These are phyloP conservation scores for Cotesia chilonis DNA, from an alignment of 1,140 invertebrate species.

Conservation along the genomic window DNA sequence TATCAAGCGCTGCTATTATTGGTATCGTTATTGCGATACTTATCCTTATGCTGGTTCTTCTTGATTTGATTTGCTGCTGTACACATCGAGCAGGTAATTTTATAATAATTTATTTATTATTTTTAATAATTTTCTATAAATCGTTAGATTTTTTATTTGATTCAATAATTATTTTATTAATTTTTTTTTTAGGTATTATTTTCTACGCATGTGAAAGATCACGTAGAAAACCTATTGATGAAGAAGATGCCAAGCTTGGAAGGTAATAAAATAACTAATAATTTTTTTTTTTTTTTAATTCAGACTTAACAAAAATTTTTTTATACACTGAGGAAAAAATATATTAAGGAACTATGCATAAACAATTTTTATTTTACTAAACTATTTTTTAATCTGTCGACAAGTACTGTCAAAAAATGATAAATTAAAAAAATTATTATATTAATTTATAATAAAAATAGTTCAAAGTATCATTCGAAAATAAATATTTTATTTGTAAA, in stretches of 20 bases:
- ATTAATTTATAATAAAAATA: too few species aligned
- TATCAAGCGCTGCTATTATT: conserved; percentile 80
- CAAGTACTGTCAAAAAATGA: too few species aligned
- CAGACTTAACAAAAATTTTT: conserved; percentile 7
- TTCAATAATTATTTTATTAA: background rate
- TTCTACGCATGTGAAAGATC: conserved; percentile 75
- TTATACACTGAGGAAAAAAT: conserved; percentile 10
- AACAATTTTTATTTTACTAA: background rate
- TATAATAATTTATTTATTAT: conserved; percentile 21
- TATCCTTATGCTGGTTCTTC: conserved; percentile 77
- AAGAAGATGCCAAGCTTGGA: conserved; percentile 82
- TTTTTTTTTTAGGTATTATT: conserved; percentile 71
- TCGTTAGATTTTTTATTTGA: background rate
- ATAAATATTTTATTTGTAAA: too few species aligned
- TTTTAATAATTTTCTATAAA: background rate
- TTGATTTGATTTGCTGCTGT: conserved; percentile 81
- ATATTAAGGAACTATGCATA: background rate
- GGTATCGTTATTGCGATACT: conserved; percentile 79
- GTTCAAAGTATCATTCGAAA: too few species aligned
- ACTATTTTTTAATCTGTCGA: background rate
- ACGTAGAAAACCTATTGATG: conserved; percentile 73
- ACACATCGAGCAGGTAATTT: conserved; percentile 66
- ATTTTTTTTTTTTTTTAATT: conserved; percentile 6
- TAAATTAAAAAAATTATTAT: too few species aligned
- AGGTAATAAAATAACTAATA: conserved; percentile 69